Evolutionary conservation across 92 coral and sea anemone species (phyloP), one percentile per base, ranked within the genome.

Genomic region (Umimayanthus kanabou): DNA sequence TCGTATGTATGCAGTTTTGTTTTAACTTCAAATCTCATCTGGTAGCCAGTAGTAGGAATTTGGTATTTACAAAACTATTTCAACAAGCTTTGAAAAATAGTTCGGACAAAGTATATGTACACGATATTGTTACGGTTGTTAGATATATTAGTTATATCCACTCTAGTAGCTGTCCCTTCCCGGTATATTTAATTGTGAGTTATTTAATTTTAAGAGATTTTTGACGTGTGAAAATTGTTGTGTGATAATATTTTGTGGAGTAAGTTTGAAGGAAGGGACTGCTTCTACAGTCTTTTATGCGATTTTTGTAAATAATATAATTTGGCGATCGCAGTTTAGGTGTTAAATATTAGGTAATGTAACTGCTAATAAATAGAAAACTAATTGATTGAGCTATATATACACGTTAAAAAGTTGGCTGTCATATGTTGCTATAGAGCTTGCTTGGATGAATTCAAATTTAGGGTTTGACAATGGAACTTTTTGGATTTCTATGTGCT

Each of bases 261-360:
- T 22, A 75, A 75, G 79, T 75, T 75, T 39, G 53, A n/a, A 9
- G 47, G 10, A 39, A 75, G 53, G 79, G 47, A 25, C 11, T 16
- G 13, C 79, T 39, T 39, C 79, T 18, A 37, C 45, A 39, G 26
- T 75, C 10, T 33, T 73, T 75, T 75, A 75, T 15, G 84, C 47
- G 47, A 80, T 79, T 37, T 23, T 58, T 80, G 84, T 80, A 80
- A 80, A 80, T 80, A 79, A 5, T 79, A 55, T 53, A 39, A 9
- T 40, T 6, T 75, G 20, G 58, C 11, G 5, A 80, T 85, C 81
- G 23, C 69, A 47, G 49, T 86, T 86, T 86, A 79, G 47, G 39
- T 55, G 77, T 50, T 23, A 20, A 61, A 23, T 9, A 1, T 61
- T 61, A 61, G 26, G 25, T 61, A 61, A 61, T 61, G 6, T 61